Base-by-base conservation (phyloP, 2,113 vertebrate species). In the Odontophorus gujanensis region DNA sequence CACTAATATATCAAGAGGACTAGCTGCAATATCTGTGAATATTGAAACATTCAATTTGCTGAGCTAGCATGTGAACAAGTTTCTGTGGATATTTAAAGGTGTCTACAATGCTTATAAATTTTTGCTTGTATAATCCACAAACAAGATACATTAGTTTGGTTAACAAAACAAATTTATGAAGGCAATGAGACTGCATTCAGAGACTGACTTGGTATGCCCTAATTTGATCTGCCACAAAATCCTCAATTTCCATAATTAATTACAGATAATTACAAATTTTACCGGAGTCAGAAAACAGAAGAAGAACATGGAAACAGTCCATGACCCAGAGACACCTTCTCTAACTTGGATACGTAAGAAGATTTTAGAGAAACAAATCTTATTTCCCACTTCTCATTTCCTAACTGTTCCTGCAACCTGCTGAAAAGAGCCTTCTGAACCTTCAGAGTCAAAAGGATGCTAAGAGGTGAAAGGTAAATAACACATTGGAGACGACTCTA, bases 1-100 rank as follows among this genome's bases (percentile, higher is more conserved):
- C 85, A 45, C 53, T 80, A 67, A 87, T 82, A 74, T 40, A 40
- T 7, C 62, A 76, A 8, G 20, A 95, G 13, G 28, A 77, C 71
- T 89, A 82, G 25, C 73, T 80, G 55, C 57, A 92, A 42, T n/a
- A 94, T 77, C 45, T 93, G 87, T 74, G 76, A 19, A 11, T 90
- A 50, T 87, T 87, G 94, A 77, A 93, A 90, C 11, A 61, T 13
- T 69, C 77, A 34, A 42, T 77, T 83, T 95, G 76, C 50, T 90
- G 79, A 93, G 58, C 1, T 2, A 77, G 80, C 47, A 77, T 1
- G 1, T 48, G 24, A 91, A 67, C 7, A 32, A 38, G 18, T 87
- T 73, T 80, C 87, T 89, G 45, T 67, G 85, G 20, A 26, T 67
- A 67, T 91, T 87, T 87, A 91, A 71, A 85, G 75, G 12, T 42